phyloP scores from a whole-genome alignment of 1,140 invertebrate species.

The Euura lappo region DNA sequence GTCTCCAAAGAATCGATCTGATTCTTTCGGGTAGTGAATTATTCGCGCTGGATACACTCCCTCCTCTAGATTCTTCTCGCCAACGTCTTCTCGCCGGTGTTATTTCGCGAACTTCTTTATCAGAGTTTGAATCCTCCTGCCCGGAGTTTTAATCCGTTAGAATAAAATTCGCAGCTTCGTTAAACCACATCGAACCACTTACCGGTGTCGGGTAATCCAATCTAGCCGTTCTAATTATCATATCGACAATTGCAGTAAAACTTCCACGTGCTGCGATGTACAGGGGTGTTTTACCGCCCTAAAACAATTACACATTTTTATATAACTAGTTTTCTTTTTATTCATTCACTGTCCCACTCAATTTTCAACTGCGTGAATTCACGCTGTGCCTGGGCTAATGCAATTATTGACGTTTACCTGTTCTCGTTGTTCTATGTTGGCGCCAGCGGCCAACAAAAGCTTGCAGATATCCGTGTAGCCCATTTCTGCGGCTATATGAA shows the following conservation, averaged over 20 bases:
- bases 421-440: conserved; percentile 70
- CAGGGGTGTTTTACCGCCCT: conserved; percentile 71
- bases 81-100: conserved; percentile 43
- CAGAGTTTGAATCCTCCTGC: conserved; percentile 49
- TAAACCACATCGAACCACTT: conserved; percentile 10
- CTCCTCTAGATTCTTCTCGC: conserved; percentile 40
- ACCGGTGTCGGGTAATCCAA: conserved; percentile 59
- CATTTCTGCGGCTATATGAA: conserved; percentile 74
- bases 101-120: conserved; percentile 45
- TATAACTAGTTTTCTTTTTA: too few species aligned
- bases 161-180: conserved; percentile 1
- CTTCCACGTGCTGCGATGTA: conserved; percentile 79
- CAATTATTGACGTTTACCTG: conserved; percentile 56
- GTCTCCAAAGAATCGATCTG: conserved; percentile 67
- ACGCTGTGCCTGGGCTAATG: too few species aligned
- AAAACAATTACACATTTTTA: conserved; percentile 25
- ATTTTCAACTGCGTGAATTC: too few species aligned
- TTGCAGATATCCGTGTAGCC: conserved; percentile 73
- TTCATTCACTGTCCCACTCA: too few species aligned
- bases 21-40: conserved; percentile 49
- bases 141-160: conserved; percentile 28
- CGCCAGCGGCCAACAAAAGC: conserved; percentile 67
- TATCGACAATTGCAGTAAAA: conserved; percentile 84
- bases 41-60: conserved; percentile 42
- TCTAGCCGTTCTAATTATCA: conserved; percentile 80